Base-by-base conservation (phyloP, 1,140 invertebrate genomes). In the Lepidurus packardi region DNA sequence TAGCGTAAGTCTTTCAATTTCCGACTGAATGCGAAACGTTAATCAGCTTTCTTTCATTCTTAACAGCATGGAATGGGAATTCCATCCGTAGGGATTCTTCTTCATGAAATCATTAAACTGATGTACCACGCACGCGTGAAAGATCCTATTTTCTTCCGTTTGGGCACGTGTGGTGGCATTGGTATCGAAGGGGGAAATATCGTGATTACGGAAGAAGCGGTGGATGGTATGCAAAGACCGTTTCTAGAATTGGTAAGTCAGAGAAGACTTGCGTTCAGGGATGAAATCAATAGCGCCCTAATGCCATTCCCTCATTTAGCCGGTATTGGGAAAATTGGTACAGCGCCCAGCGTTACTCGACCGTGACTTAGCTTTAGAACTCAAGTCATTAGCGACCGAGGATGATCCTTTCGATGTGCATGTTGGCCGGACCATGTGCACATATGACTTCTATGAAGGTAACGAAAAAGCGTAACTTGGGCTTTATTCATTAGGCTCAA, bases 381-480 rank as follows among this genome's bases (percentile, higher is more conserved):
- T 99, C 3, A 90, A 92, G 80, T 88, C 88, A 0, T 84, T 95
- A 65, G 88, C 91, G 0, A 76, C 81, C n/a, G 80, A 83, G 34
- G 91, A 93, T 79, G 92, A 94, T 84, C 92, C 92, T 0, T 97
- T 95, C 83, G 91, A 94, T 16, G 94, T 93, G 1, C 88, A 95
- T 25, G 88, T 88, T 44, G 98, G 98, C 42, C 97, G 92, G 84
- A 99, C 97, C 0, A 92, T 98, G 89, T 98, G 96, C 84, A 94
- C 96, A 7, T 91, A 95, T 82, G 97, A 99, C 85, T 99, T 99
- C 85, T 99, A 99, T 85, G 97, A 99, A 90, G 96, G 93, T 93
- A 84, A 80, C 79, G 73, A 1, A 13, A 74, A 75, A 42, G 75
- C n/a, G 24, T 41, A 80, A 34, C 11, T 77, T 76, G 34, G 3